Evolutionary conservation across 2,797 vertebrate species (phyloP).

Genomic region (Sebastes iracundus): DNA sequence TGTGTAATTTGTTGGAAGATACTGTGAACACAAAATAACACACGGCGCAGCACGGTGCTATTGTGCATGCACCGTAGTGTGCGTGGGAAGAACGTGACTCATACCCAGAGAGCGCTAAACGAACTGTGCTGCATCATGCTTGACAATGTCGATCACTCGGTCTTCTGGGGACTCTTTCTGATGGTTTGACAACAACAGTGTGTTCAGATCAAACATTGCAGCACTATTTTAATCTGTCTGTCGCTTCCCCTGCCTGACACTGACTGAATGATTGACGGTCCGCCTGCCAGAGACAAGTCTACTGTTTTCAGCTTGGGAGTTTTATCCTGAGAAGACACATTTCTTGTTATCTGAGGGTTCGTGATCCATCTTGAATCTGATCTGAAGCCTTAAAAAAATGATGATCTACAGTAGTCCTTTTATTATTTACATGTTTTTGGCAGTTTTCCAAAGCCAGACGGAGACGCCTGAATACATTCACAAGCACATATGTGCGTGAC

Average conservation of each 20-base stretch:
- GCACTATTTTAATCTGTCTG: slow-evolving; percentile 36
- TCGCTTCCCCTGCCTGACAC: slow-evolving; percentile 10
- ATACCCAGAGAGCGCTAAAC: slow-evolving; percentile 62
- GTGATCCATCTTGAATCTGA: slow-evolving; percentile 11
- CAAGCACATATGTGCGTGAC: slow-evolving; percentile 5
- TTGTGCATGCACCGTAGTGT: slow-evolving; percentile 49
- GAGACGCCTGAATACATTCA: neutral
- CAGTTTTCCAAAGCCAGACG: neutral
- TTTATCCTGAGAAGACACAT: neutral
- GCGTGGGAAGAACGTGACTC: slow-evolving; percentile 74
- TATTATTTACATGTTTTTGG: neutral
- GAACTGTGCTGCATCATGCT: slow-evolving; percentile 75
- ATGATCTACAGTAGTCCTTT: neutral
- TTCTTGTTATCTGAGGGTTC: neutral
- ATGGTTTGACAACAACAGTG: slow-evolving; percentile 62
- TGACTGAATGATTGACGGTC: slow-evolving; percentile 3
- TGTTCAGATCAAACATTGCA: slow-evolving; percentile 41
- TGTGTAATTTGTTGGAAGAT: slow-evolving; percentile 36
- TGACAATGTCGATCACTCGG: slow-evolving; percentile 47
- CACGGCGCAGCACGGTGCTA: slow-evolving; percentile 15
- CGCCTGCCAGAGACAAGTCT: slow-evolving; percentile 18
- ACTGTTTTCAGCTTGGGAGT: neutral
- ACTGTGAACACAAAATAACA: slow-evolving; percentile 18
- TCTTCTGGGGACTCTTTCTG: slow-evolving; percentile 42
- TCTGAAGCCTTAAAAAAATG: neutral